Evolutionary conservation across 1,140 invertebrate species (phyloP), one percentile per base, ranked within the genome.

Genomic region (Dryas iulia): DNA sequence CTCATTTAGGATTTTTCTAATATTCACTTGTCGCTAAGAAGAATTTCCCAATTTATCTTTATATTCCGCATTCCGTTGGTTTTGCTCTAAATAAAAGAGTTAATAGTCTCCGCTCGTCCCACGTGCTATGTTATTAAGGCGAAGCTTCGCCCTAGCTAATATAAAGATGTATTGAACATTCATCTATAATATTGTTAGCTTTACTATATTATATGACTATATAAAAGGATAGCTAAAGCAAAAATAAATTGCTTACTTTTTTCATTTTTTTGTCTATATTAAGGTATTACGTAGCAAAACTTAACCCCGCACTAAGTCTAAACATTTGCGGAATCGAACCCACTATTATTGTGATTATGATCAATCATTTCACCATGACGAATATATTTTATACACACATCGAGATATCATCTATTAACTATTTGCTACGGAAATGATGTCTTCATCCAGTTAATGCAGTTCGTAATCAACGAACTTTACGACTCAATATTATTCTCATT

Each of bases 21-120:
- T 18, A 47, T 47, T 21, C 39, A 6, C 8, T 21, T 47, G 39
- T 47, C 18, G 39, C 18, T 47, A 21, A 47, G 39, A 47, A 47
- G 59, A 54, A 66, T 74, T 66, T 74, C 74, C 70, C 59, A 66
- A 73, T 30, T 47, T 21, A 47, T 71, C 73, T 66, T 69, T 73
- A 69, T 76, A 71, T 83, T 83, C 82, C 82, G 80, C 80, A 81
- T 84, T 82, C 80, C 77, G 25, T 59, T 71, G 71, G 69, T 73
- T 81, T 82, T 76, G 77, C 76, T 83, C 81, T 77, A 83, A 84
- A 80, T 80, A 80, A 84, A 85, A 84, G 77, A 86, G 79, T 78
- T 82, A 85, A 84, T 85, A 69, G 82, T 81, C 77, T 67, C 69
- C 74, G 39, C 69, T 71, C 82, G 74, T 79, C 85, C 81, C 82